Evolutionary conservation across 1,140 invertebrate genomes (phyloP).

Genomic region (Tribolium castaneum): DNA sequence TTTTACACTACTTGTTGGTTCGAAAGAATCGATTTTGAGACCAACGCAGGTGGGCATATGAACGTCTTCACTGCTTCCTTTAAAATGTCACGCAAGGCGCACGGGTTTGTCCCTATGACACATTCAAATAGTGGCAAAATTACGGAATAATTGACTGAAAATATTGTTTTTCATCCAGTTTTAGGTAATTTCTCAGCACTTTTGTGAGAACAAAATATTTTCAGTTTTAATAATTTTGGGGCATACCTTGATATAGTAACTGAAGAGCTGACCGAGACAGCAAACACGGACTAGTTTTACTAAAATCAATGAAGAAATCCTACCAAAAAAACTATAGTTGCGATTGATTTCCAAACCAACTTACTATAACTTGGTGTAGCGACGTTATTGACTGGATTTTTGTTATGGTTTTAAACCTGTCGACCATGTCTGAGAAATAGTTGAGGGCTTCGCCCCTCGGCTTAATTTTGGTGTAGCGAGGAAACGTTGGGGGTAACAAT

Average conservation of each 20-base stretch:
- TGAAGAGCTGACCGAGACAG: constrained; percentile 93
- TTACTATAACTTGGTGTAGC: constrained; percentile 87
- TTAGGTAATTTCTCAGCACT: no score
- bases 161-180: not conserved
- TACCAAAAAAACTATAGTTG: constrained; percentile 64
- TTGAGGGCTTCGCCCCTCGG: constrained; percentile 82
- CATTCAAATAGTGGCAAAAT: not conserved
- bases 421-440: constrained; percentile 86
- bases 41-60: constrained; percentile 87
- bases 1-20: constrained; percentile 51
- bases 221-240: not conserved
- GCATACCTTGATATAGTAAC: constrained; percentile 75
- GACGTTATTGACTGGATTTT: constrained; percentile 83
- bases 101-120: constrained; percentile 65
- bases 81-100: constrained; percentile 82
- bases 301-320: constrained; percentile 96
- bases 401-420: constrained; percentile 83
- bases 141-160: not conserved
- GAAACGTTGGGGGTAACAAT: constrained; percentile 96
- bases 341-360: not conserved
- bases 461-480: constrained; percentile 94
- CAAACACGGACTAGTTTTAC: constrained; percentile 89
- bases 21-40: constrained; percentile 60
- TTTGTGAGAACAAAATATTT: no score
- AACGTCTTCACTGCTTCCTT: constrained; percentile 87